Conservation (phyloP, 1,140 invertebrate species). For the Scaptodrosophila lebanonensis region DNA sequence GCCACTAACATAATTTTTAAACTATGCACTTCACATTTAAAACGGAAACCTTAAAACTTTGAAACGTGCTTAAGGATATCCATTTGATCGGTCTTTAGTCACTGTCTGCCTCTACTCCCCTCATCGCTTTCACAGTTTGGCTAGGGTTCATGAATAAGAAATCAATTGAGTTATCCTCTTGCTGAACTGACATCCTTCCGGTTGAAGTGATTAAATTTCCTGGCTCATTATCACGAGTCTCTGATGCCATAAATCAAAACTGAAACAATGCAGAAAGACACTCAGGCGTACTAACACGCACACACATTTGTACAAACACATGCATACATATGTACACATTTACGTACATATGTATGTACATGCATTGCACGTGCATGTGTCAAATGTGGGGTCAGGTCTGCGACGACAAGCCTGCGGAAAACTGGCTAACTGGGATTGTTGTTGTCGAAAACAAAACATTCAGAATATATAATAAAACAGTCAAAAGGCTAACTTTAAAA, state of each 20-base stretch:
- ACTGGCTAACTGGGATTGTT: conserved; percentile 73
- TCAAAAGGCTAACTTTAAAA: conserved; percentile 60
- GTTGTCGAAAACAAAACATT: conserved; percentile 74
- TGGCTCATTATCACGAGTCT: conserved; percentile 75
- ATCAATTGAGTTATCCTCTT: conserved; percentile 75
- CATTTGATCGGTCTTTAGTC: too few species aligned
- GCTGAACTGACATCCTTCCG: conserved; percentile 74
- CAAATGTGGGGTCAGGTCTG: conserved; percentile 9
- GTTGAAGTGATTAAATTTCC: conserved; percentile 76
- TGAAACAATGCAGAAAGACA: conserved; percentile 38
- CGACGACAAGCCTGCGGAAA: conserved; percentile 60
- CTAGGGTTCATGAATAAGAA: conserved; percentile 74
- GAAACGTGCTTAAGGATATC: too few species aligned
- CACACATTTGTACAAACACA: conserved; percentile 14
- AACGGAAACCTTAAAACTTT: too few species aligned
- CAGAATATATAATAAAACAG: conserved; percentile 13
- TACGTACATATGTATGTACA: conserved; percentile 39
- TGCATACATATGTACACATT: not conserved
- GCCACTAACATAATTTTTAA: too few species aligned
- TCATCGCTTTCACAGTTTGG: too few species aligned
- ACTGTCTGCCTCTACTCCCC: too few species aligned
- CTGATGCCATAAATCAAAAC: conserved; percentile 76
- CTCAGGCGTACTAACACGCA: conserved; percentile 18
- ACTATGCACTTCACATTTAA: too few species aligned
- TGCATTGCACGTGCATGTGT: conserved; percentile 21